These are phyloP conservation scores for Coracias cyanogaster DNA, from an alignment of 2,797 vertebrate species.

Conservation along the genomic window DNA sequence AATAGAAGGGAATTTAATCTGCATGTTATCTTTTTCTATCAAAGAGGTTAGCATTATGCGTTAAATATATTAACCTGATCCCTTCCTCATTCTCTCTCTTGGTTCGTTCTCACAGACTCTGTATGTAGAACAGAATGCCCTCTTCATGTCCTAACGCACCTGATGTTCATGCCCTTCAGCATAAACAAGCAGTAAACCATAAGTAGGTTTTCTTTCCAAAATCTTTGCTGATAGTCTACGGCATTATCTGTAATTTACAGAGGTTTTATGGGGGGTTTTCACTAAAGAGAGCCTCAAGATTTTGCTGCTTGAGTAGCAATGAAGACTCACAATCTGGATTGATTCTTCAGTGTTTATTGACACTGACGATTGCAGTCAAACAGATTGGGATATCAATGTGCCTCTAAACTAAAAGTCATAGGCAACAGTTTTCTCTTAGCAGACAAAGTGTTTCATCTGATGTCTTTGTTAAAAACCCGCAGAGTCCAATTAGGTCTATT, in stretches of 20 bases:
- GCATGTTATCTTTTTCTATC: not conserved
- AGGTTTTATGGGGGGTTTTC: not conserved
- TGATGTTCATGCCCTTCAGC: not conserved
- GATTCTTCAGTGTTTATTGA: not conserved
- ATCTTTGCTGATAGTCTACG: not conserved
- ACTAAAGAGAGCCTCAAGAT: not conserved
- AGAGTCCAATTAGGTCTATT: not conserved
- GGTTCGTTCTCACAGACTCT: not conserved
- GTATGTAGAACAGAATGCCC: not conserved
- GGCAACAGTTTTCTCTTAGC: not conserved
- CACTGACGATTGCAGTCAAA: not conserved
- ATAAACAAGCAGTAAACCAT: not conserved
- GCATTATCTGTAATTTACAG: not conserved
- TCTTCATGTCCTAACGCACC: not conserved
- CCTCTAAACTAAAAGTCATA: not conserved
- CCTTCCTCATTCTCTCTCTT: not conserved
- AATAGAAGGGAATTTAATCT: not conserved
- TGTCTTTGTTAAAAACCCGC: not conserved
- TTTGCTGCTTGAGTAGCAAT: not conserved
- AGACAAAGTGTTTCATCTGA: not conserved
- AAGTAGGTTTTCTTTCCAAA: not conserved
- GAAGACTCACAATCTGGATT: not conserved
- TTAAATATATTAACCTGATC: not conserved
- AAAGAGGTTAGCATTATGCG: not conserved
- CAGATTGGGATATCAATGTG: not conserved